phyloP scores from a whole-genome alignment of 2,113 vertebrate species.

The Nothocercus julius region DNA sequence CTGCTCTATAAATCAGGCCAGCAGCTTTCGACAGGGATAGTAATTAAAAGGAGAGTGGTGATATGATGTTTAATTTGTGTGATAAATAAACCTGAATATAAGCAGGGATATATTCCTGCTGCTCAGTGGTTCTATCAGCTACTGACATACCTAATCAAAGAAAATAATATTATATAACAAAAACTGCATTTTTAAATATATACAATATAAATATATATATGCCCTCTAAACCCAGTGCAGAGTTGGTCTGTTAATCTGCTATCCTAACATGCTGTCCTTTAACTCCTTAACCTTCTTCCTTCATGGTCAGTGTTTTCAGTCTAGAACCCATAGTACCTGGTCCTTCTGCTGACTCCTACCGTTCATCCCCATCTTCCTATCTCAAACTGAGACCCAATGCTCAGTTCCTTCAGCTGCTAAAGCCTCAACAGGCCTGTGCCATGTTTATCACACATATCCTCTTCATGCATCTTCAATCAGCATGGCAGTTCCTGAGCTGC shows the following conservation, averaged over 20 bases:
- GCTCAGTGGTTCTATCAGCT: not conserved
- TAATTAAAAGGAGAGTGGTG: not conserved
- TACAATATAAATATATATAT: rapidly evolving
- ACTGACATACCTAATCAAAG: not conserved
- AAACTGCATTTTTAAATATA: not conserved
- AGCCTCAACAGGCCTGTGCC: not conserved
- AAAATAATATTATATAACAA: not conserved
- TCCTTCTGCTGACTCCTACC: not conserved
- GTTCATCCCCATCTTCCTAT: not conserved
- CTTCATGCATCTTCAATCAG: not conserved
- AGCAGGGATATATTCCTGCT: not conserved
- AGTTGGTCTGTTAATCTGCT: not conserved
- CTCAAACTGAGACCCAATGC: not conserved
- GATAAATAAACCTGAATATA: not conserved
- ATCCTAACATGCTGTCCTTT: not conserved
- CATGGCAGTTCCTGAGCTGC: not conserved
- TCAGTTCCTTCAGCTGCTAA: not conserved
- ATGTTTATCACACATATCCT: not conserved
- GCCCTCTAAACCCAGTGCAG: not conserved
- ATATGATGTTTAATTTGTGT: not conserved
- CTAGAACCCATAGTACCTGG: not conserved
- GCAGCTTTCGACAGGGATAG: not conserved
- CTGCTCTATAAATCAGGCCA: not conserved
- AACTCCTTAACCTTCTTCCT: not conserved
- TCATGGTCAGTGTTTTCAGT: not conserved